These are phyloP conservation scores for Dermolepida albohirtum DNA, from an alignment of 2,888 invertebrate species.

Conservation along the genomic window DNA sequence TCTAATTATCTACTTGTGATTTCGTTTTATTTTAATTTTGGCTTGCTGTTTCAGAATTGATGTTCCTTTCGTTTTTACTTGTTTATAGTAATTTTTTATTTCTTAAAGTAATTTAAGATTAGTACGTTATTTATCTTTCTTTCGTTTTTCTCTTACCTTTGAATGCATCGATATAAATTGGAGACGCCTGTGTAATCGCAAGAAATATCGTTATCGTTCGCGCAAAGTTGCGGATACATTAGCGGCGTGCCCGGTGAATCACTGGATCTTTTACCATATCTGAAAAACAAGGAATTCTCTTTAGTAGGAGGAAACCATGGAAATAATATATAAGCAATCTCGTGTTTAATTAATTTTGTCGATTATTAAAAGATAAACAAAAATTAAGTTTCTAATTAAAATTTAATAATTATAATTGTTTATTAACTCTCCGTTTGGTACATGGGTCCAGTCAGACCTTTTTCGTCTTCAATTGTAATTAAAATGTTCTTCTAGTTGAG, in stretches of 20 bases:
- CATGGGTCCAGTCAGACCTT: too few relatives aligned
- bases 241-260: constrained; percentile 51
- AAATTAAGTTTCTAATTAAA: too few relatives aligned
- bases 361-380: too few relatives aligned
- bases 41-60: neutral
- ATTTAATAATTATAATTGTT: too few relatives aligned
- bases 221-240: constrained; percentile 51
- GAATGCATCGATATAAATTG: constrained; percentile 68
- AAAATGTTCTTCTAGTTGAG: too few relatives aligned
- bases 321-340: neutral
- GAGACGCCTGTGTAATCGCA: constrained; percentile 68
- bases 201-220: constrained; percentile 55
- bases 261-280: constrained; percentile 61
- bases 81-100: neutral
- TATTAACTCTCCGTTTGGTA: too few relatives aligned
- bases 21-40: too few relatives aligned
- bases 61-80: neutral
- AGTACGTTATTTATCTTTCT: neutral
- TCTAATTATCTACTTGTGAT: too few relatives aligned
- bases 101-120: neutral
- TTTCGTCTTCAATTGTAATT: too few relatives aligned
- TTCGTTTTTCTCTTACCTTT: constrained; percentile 63
- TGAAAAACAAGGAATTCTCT: constrained; percentile 47
- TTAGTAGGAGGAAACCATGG: neutral
- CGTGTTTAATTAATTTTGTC: neutral